Percentiles rank a stretch among this genome's conserved stretches.
These are phyloP conservation scores for Callospermophilus lateralis DNA, from an alignment of 2,113 vertebrate genomes.

Conservation along the genomic window DNA sequence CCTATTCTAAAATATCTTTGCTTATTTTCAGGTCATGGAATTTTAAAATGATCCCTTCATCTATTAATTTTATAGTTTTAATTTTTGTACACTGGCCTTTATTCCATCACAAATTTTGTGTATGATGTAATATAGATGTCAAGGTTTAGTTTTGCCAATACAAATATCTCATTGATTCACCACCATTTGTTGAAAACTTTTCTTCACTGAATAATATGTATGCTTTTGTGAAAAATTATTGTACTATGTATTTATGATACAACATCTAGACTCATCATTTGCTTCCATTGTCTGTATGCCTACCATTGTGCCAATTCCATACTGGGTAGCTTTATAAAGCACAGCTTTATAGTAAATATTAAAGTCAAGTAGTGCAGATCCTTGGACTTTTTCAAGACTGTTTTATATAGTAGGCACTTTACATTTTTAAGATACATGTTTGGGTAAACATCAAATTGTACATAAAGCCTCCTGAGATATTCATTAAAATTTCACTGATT, in stretches of 20 bases:
- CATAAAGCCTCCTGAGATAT: not conserved
- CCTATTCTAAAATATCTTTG: not conserved
- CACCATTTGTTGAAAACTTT: not conserved
- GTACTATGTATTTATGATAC: not conserved
- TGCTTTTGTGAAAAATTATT: not conserved
- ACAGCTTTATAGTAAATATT: not conserved
- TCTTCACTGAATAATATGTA: not conserved
- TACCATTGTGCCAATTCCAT: not conserved
- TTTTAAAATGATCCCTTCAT: not conserved
- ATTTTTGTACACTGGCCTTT: not conserved
- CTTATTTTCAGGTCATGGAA: not conserved
- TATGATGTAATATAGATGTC: accelerated
- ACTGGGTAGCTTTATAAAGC: not conserved
- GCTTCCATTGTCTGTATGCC: not conserved
- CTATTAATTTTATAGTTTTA: not conserved
- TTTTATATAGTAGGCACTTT: not conserved
- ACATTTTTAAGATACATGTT: not conserved
- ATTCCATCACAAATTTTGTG: not conserved
- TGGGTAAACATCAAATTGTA: not conserved
- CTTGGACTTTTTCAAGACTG: not conserved
- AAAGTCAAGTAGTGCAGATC: not conserved
- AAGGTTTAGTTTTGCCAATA: not conserved
- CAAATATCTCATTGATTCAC: not conserved
- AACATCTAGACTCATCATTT: not conserved
- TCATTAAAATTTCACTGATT: not conserved